A percentile compares a stretch with the other conserved stretches of the same genome.
Conservation (phyloP, 2,888 invertebrate genomes). For the Agriopis marginaria region DNA sequence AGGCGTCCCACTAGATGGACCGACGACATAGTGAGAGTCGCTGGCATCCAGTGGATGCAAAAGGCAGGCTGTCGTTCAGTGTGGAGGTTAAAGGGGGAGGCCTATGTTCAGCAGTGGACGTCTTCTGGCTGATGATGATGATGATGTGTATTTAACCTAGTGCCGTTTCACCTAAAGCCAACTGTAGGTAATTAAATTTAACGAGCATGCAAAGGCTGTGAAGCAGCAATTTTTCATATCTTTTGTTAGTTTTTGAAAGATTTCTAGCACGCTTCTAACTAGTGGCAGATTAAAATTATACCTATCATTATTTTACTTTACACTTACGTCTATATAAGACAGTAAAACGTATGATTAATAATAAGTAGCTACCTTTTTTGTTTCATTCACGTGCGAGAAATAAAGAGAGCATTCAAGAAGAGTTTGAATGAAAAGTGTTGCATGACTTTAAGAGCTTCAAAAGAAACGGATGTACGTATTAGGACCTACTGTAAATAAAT, state of each 20-base stretch:
- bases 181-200: constrained; percentile 26
- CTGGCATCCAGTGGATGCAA: too few relatives aligned
- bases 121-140: too few relatives aligned
- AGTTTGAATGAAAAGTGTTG: not conserved
- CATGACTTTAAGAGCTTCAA: not conserved
- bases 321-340: not conserved
- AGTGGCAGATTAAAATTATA: constrained; percentile 8
- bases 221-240: constrained; percentile 12
- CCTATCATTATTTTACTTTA: not conserved
- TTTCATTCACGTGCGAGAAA: not conserved
- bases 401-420: not conserved
- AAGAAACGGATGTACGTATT: not conserved
- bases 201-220: constrained; percentile 5
- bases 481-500: too few relatives aligned
- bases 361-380: not conserved
- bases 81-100: too few relatives aligned
- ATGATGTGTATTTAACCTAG: too few relatives aligned
- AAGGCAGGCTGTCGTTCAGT: too few relatives aligned
- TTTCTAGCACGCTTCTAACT: constrained; percentile 23
- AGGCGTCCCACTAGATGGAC: too few relatives aligned
- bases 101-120: too few relatives aligned
- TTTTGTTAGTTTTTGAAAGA: constrained; percentile 5
- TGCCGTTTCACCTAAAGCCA: not conserved
- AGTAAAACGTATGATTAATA: not conserved
- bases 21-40: too few relatives aligned